Percentiles rank a stretch among this genome's conserved stretches.
Evolutionary conservation across 2,888 invertebrate species (phyloP).

Genomic region (Tuta absoluta): DNA sequence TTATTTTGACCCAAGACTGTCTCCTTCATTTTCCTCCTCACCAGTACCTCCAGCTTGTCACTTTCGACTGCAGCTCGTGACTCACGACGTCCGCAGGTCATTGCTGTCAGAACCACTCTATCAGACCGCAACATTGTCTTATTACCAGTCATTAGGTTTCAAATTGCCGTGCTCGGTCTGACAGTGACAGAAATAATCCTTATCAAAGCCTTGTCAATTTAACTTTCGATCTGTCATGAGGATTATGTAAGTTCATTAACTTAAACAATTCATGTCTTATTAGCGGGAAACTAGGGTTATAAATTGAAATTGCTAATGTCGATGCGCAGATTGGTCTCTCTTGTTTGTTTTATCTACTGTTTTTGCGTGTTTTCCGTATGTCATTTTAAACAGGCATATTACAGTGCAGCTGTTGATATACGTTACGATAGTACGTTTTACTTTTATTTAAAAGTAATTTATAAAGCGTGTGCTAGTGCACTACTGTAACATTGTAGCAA

Average conservation of each 20-base stretch:
- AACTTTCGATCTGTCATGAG: slow-evolving; percentile 28
- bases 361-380: neutral
- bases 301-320: neutral
- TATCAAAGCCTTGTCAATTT: slow-evolving; percentile 24
- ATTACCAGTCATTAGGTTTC: slow-evolving; percentile 41
- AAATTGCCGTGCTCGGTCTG: slow-evolving; percentile 32
- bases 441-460: no score
- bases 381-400: no score
- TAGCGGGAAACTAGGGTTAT: neutral
- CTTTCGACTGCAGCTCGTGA: slow-evolving; percentile 71
- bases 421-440: no score
- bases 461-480: no score
- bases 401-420: no score
- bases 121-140: slow-evolving; percentile 51
- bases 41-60: slow-evolving; percentile 62
- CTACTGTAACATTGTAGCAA: no score
- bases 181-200: slow-evolving; percentile 23
- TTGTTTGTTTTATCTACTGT: neutral
- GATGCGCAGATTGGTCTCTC: neutral
- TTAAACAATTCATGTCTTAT: slow-evolving; percentile 16
- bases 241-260: slow-evolving; percentile 22
- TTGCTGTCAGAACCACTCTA: slow-evolving; percentile 53
- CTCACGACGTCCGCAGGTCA: slow-evolving; percentile 55
- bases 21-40: slow-evolving; percentile 23
- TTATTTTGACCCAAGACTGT: neutral